Evolutionary conservation across 1,140 invertebrate genomes (phyloP).

Genomic region (Gonioctena quinquepunctata): DNA sequence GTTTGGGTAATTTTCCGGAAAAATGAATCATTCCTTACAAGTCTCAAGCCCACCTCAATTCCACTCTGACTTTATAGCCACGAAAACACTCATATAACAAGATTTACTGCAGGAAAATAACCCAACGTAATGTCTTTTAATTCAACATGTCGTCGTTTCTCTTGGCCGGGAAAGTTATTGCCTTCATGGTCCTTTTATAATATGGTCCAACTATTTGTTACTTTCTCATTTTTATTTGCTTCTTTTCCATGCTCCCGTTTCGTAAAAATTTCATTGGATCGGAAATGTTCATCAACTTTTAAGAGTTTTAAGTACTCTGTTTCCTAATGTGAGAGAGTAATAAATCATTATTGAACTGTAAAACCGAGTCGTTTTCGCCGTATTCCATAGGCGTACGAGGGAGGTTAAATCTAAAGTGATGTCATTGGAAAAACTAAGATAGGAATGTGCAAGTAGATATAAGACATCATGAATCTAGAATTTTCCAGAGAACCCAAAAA

Average conservation of each 20-base stretch:
- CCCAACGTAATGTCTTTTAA: conserved; percentile 39
- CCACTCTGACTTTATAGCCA: conserved; percentile 10
- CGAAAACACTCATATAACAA: conserved; percentile 25
- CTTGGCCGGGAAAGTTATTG: conserved; percentile 29
- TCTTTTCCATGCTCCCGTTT: background rate
- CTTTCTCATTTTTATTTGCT: conserved; percentile 3
- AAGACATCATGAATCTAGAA: too few species aligned
- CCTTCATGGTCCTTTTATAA: conserved; percentile 7
- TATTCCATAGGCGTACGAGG: too few species aligned
- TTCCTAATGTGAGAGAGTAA: too few species aligned
- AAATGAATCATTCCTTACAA: conserved; percentile 22
- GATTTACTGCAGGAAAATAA: conserved; percentile 37
- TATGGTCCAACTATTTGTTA: conserved; percentile 6
- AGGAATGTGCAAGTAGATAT: too few species aligned
- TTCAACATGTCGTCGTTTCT: conserved; percentile 37
- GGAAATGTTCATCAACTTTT: too few species aligned
- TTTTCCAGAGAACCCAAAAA: too few species aligned
- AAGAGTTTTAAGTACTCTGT: too few species aligned
- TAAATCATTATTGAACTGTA: too few species aligned
- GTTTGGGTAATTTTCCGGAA: background rate
- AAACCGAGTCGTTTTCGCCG: too few species aligned
- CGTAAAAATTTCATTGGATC: background rate
- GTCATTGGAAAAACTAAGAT: too few species aligned
- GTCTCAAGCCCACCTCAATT: background rate
- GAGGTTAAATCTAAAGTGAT: too few species aligned